A percentile compares a stretch with the other conserved stretches of the same genome.
phyloP scores from a whole-genome alignment of 2,888 invertebrate genomes.

The Leptopilina syphax region DNA sequence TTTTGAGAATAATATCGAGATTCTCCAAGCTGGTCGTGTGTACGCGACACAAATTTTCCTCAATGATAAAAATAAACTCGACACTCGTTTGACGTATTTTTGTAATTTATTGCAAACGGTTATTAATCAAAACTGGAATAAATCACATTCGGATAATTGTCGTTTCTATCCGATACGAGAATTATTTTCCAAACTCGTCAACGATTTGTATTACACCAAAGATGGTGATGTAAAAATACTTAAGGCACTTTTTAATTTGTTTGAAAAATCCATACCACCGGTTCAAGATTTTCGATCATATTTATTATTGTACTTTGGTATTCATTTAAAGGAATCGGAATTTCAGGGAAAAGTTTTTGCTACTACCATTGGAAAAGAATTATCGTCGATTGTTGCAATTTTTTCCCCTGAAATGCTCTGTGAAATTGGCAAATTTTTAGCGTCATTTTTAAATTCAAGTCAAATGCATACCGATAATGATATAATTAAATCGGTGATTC shows the following conservation, averaged over 20 bases:
- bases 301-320: constrained; percentile 50
- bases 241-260: constrained; percentile 50
- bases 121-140: constrained; percentile 56
- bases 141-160: constrained; percentile 24
- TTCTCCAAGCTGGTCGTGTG: constrained; percentile 20
- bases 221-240: constrained; percentile 38
- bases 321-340: constrained; percentile 14
- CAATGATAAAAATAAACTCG: constrained; percentile 42
- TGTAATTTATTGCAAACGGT: constrained; percentile 40
- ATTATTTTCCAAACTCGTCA: constrained; percentile 23
- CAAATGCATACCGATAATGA: background rate
- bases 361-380: constrained; percentile 32
- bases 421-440: constrained; percentile 21
- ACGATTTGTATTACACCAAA: background rate
- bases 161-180: constrained; percentile 55
- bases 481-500: background rate
- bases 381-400: constrained; percentile 44
- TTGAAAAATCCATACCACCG: constrained; percentile 48
- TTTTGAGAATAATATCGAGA: background rate
- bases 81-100: constrained; percentile 50
- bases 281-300: constrained; percentile 54
- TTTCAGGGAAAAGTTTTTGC: constrained; percentile 42
- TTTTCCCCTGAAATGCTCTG: constrained; percentile 47
- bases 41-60: constrained; percentile 41
- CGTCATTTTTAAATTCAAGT: background rate